Conservation (phyloP, 2,888 invertebrate species). For the Allolobophora icterica region DNA sequence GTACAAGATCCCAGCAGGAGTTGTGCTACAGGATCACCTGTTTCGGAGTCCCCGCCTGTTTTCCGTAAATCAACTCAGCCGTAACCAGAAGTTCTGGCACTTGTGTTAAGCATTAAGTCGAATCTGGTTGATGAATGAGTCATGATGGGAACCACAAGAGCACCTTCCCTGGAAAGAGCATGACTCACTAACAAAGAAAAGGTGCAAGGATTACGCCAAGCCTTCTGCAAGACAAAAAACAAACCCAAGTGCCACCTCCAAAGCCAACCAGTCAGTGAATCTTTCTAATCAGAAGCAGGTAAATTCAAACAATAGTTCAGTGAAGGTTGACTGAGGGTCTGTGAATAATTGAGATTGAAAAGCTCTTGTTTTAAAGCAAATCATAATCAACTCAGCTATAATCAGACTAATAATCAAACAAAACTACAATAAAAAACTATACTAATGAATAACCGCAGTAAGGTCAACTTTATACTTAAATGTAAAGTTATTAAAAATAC, state of each 20-base stretch:
- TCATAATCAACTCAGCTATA: not conserved
- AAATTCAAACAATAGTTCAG: not conserved
- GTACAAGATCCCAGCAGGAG: conserved; percentile 5
- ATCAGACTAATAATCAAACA: not conserved
- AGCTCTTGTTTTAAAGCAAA: not conserved
- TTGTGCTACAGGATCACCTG: not conserved
- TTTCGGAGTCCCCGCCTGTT: too few species aligned
- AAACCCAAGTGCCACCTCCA: not conserved
- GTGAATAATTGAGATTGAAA: not conserved
- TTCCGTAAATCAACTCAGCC: not conserved
- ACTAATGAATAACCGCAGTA: not conserved
- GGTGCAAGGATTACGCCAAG: not conserved
- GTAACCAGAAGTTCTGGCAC: not conserved
- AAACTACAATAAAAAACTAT: not conserved
- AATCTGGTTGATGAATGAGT: conserved; percentile 9
- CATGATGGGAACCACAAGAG: not conserved
- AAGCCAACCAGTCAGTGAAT: not conserved
- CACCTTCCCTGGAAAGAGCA: not conserved
- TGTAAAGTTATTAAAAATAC: not conserved
- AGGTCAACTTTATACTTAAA: not conserved
- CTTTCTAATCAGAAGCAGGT: not conserved
- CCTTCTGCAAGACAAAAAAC: conserved; percentile 7
- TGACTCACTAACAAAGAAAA: not conserved
- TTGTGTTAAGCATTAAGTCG: not conserved
- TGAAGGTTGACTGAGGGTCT: not conserved